Conservation (phyloP, 2,797 vertebrate species). For the Semaprochilodus insignis region DNA sequence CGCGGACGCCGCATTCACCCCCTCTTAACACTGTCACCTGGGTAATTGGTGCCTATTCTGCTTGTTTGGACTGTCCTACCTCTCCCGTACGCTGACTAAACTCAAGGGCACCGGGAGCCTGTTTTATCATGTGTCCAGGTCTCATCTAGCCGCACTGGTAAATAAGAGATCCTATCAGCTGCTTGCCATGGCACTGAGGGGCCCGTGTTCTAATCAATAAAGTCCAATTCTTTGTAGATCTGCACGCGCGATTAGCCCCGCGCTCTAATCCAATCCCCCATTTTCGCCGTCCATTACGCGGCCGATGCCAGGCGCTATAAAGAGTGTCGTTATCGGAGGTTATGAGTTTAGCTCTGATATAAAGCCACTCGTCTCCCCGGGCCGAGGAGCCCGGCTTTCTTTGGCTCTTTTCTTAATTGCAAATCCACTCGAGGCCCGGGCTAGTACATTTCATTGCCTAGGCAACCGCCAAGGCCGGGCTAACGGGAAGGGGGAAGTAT, state of each 20-base stretch:
- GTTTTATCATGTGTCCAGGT: conserved; percentile 69
- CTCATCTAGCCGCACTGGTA: conserved; percentile 75
- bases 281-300: conserved; percentile 72
- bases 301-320: conserved; percentile 67
- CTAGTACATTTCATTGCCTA: conserved; percentile 54
- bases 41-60: conserved; percentile 28
- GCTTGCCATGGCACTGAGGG: conserved; percentile 73
- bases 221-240: conserved; percentile 81
- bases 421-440: conserved; percentile 63
- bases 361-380: conserved; percentile 47
- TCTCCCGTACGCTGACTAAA: conserved; percentile 52
- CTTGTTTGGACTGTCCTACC: conserved; percentile 10
- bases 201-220: conserved; percentile 80
- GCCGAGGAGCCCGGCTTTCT: conserved; percentile 55
- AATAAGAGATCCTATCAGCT: conserved; percentile 83
- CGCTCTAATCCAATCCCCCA: conserved; percentile 74
- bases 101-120: conserved; percentile 76
- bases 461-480: conserved; percentile 42
- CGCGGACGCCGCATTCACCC: neutral
- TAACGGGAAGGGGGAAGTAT: conserved; percentile 31
- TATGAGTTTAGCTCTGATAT: conserved; percentile 68
- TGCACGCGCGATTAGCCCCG: conserved; percentile 73
- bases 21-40: conserved; percentile 28
- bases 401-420: conserved; percentile 68
- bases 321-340: conserved; percentile 69